phyloP scores from a whole-genome alignment of 2,797 vertebrate species.

The Limnodromus scolopaceus region DNA sequence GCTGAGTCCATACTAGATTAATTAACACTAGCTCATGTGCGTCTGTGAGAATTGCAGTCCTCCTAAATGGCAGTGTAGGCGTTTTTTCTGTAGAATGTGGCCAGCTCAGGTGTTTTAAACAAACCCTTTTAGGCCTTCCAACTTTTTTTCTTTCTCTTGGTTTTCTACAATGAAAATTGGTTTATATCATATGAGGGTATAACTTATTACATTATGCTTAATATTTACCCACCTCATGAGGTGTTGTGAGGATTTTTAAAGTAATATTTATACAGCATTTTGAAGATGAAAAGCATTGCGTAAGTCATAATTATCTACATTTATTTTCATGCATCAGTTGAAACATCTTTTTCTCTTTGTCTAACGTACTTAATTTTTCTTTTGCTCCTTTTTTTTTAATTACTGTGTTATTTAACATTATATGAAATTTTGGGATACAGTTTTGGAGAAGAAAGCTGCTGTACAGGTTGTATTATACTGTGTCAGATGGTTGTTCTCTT shows the following conservation, averaged over 20 bases:
- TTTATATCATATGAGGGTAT: not conserved
- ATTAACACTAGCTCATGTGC: not conserved
- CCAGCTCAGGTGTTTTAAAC: not conserved
- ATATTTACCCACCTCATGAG: constrained; percentile 31
- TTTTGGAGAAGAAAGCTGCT: constrained; percentile 4
- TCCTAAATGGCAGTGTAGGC: not conserved
- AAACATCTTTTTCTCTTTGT: constrained; percentile 50
- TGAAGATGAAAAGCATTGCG: constrained; percentile 33
- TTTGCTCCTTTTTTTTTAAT: not conserved
- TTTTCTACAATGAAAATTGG: not conserved
- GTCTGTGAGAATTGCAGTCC: not conserved
- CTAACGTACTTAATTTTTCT: constrained; percentile 30
- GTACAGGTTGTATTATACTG: constrained; percentile 13
- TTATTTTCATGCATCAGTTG: constrained; percentile 66
- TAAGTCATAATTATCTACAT: constrained; percentile 57
- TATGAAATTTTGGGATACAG: not conserved
- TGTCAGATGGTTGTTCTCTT: not conserved
- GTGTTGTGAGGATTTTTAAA: constrained; percentile 27
- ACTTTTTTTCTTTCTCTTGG: not conserved
- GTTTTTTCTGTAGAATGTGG: not conserved
- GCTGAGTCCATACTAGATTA: not conserved
- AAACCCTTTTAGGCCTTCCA: not conserved
- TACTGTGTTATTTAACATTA: constrained; percentile 29
- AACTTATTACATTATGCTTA: constrained; percentile 8
- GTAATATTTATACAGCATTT: constrained; percentile 68